These are phyloP conservation scores for Formica exsecta DNA, from an alignment of 1,140 invertebrate species.

Conservation along the genomic window DNA sequence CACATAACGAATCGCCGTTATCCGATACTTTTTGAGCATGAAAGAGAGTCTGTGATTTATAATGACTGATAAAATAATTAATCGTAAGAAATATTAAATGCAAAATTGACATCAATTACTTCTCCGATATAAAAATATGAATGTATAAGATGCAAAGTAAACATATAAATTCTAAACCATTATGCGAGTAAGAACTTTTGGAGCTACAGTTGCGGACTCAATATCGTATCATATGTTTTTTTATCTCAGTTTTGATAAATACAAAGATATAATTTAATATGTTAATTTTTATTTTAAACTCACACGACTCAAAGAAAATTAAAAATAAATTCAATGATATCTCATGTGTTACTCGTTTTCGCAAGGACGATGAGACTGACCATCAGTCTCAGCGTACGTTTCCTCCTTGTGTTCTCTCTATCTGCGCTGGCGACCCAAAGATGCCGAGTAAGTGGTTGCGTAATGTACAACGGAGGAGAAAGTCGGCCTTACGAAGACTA, in stretches of 20 bases:
- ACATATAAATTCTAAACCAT: constrained; percentile 2
- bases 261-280: background rate
- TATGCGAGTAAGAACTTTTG: background rate
- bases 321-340: constrained; percentile 4
- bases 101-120: constrained; percentile 32
- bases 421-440: constrained; percentile 55
- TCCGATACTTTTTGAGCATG: background rate
- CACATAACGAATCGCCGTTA: constrained; percentile 1
- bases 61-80: background rate
- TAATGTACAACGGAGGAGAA: constrained; percentile 70
- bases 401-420: constrained; percentile 30
- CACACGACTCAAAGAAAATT: background rate
- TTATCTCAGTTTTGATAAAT: background rate
- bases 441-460: constrained; percentile 64
- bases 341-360: background rate
- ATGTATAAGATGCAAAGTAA: background rate
- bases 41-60: background rate
- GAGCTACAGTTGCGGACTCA: background rate
- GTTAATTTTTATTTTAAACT: background rate
- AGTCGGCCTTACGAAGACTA: constrained; percentile 64
- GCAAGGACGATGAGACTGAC: constrained; percentile 38
- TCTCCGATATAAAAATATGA: background rate
- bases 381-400: background rate
- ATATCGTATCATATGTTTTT: background rate
- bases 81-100: background rate